Evolutionary conservation across 1,140 invertebrate species (phyloP).

Genomic region (Araneus ventricosus): DNA sequence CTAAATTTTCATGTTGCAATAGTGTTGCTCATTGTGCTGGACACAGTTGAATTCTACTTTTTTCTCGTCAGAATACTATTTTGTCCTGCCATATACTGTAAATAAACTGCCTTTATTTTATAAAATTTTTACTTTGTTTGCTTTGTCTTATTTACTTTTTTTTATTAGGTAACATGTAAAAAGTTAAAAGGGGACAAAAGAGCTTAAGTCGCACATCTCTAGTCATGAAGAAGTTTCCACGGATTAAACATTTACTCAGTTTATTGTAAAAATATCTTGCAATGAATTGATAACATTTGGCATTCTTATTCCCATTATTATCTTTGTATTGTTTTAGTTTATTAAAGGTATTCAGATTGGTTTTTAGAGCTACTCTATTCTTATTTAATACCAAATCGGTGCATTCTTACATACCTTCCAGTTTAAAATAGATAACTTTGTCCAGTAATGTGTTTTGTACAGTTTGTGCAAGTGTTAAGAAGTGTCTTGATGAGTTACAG

Average conservation of each 20-base stretch:
- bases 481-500: too few species aligned
- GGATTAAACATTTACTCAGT: not conserved
- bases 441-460: too few species aligned
- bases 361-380: not conserved
- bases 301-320: not conserved
- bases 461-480: too few species aligned
- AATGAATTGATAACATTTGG: not conserved
- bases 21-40: constrained; percentile 72
- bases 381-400: too few species aligned
- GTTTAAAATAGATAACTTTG: too few species aligned
- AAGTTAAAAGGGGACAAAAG: not conserved
- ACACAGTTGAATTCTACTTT: constrained; percentile 70
- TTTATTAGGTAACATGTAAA: not conserved
- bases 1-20: constrained; percentile 61
- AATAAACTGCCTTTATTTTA: constrained; percentile 75
- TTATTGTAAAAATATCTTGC: not conserved
- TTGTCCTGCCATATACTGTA: constrained; percentile 71
- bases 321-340: constrained; percentile 2
- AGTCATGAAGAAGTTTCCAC: not conserved
- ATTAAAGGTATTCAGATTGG: not conserved
- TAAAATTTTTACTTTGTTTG: constrained; percentile 68
- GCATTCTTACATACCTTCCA: too few species aligned
- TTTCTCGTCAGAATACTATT: constrained; percentile 70
- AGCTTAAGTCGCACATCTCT: constrained; percentile 24
- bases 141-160: constrained; percentile 41